phyloP scores from a whole-genome alignment of 2,888 invertebrate genomes.

The Eupithecia dodoneata region DNA sequence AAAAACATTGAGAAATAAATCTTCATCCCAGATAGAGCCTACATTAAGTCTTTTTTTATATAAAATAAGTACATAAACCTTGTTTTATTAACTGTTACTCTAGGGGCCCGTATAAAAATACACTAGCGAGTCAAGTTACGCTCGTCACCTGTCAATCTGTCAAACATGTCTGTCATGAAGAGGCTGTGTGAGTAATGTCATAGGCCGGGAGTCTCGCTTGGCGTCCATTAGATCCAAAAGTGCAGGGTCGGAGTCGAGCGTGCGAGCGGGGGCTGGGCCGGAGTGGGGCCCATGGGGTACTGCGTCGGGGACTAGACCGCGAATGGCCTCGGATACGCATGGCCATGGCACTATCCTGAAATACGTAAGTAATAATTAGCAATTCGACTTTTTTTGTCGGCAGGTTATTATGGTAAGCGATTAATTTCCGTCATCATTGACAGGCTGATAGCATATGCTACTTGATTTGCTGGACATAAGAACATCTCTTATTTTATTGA shows the following conservation, averaged over 20 bases:
- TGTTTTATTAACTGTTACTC: slow-evolving; percentile 13
- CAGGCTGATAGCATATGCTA: neutral
- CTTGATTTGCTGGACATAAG: neutral
- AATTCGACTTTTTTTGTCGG: neutral
- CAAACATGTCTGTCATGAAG: slow-evolving; percentile 68
- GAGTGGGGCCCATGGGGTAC: slow-evolving; percentile 69
- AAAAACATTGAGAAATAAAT: neutral
- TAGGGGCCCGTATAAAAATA: slow-evolving; percentile 19
- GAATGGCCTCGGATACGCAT: slow-evolving; percentile 86
- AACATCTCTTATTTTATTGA: too few species aligned
- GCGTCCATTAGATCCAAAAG: slow-evolving; percentile 32
- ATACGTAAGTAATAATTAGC: neutral
- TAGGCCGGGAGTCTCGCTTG: slow-evolving; percentile 63
- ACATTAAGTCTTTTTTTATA: neutral
- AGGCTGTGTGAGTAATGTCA: slow-evolving; percentile 69
- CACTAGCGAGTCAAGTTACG: slow-evolving; percentile 8
- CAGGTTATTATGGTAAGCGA: neutral
- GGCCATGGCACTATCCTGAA: slow-evolving; percentile 90
- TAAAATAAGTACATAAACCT: neutral
- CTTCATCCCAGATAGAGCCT: neutral
- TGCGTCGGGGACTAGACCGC: slow-evolving; percentile 87
- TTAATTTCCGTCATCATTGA: neutral
- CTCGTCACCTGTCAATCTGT: slow-evolving; percentile 28
- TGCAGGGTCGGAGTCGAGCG: slow-evolving; percentile 26
- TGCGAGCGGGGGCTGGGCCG: slow-evolving; percentile 27